These are phyloP conservation scores for Parochlus steinenii DNA, from an alignment of 2,888 invertebrate genomes.

Conservation along the genomic window DNA sequence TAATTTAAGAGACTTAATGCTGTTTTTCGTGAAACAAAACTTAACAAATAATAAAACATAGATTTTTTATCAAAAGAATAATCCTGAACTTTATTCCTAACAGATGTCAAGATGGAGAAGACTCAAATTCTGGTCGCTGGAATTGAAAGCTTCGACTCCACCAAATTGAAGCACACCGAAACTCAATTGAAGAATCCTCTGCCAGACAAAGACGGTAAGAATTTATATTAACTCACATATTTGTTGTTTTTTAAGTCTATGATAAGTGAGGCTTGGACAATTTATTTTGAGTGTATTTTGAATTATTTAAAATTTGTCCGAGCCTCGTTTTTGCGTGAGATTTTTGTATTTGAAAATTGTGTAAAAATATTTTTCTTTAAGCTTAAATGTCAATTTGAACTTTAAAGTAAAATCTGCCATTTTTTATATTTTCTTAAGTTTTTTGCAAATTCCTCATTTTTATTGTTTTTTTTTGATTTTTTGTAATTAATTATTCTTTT, in stretches of 20 bases:
- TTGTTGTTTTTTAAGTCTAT: conserved; percentile 1
- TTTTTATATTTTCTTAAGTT: conserved; percentile 1
- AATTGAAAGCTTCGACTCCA: conserved; percentile 70
- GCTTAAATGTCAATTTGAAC: too few species aligned
- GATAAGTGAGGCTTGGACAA: not conserved
- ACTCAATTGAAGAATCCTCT: conserved; percentile 86
- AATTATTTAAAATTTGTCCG: too few species aligned
- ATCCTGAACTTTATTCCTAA: conserved; percentile 11
- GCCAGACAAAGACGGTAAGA: conserved; percentile 81
- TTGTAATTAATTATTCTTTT: conserved; percentile 18
- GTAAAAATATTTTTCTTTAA: too few species aligned
- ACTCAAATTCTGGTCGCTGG: conserved; percentile 69
- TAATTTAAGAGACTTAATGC: too few species aligned
- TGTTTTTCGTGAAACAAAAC: too few species aligned
- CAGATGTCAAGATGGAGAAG: conserved; percentile 80
- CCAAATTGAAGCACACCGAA: conserved; percentile 74
- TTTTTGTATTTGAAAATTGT: too few species aligned
- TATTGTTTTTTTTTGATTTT: conserved; percentile 17
- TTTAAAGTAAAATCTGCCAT: conserved; percentile 9
- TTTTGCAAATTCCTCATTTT: conserved; percentile 17
- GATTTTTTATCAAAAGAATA: too few species aligned
- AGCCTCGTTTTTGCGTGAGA: too few species aligned
- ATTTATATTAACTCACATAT: conserved; percentile 6
- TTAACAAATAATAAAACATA: too few species aligned
- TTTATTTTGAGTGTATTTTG: too few species aligned